Conservation (phyloP, 64 coral and sea anemone species). For the Pocillopora verrucosa region DNA sequence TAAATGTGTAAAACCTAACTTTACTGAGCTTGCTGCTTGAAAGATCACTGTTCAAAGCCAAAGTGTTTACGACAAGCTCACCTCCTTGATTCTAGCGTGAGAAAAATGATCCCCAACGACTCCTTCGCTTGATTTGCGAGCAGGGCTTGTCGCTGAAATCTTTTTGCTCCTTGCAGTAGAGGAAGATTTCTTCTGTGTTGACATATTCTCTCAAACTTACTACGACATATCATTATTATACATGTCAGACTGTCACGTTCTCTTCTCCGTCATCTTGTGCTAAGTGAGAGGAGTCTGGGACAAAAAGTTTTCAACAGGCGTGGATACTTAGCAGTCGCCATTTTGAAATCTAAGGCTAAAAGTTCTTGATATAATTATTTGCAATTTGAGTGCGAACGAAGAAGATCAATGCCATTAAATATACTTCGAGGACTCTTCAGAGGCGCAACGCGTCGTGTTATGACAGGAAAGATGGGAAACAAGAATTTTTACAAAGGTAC, state of each 20-base stretch:
- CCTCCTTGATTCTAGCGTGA: constrained; percentile 33
- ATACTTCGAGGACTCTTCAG: constrained; percentile 81
- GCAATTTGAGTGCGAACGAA: background rate
- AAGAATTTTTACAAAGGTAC: constrained; percentile 99
- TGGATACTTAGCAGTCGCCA: constrained; percentile 29
- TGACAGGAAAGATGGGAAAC: constrained; percentile 97
- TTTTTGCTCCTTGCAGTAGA: background rate
- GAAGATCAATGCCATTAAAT: constrained; percentile 72
- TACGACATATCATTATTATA: background rate
- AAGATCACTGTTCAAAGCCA: too few species aligned
- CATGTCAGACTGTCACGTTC: too few species aligned
- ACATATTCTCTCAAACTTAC: background rate
- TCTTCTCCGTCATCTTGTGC: background rate
- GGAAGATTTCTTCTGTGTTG: background rate
- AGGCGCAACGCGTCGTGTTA: constrained; percentile 81
- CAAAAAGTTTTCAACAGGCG: background rate
- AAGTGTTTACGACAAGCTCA: background rate
- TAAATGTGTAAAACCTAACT: too few species aligned
- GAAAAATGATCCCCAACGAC: background rate
- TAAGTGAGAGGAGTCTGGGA: background rate
- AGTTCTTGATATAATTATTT: background rate
- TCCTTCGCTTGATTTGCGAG: constrained; percentile 1
- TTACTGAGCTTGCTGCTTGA: too few species aligned
- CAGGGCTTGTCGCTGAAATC: background rate
- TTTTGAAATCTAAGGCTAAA: background rate